Percentiles rank a stretch among this genome's conserved stretches.
Evolutionary conservation across 2,888 invertebrate genomes (phyloP).

Genomic region (Macaria notata): DNA sequence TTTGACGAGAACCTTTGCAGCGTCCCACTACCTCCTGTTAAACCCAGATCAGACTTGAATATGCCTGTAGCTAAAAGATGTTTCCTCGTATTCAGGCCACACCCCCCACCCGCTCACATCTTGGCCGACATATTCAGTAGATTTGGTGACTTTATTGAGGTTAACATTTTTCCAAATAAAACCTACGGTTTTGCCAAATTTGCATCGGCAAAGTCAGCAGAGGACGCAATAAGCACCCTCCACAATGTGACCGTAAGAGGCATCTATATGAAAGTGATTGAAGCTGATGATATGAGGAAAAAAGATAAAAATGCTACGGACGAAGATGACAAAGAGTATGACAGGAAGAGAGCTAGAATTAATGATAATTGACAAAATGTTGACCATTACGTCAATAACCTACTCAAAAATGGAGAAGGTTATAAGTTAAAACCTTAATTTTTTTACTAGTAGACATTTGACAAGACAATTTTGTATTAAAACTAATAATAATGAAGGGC

Average conservation of each 20-base stretch:
- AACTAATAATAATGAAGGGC: too few relatives aligned
- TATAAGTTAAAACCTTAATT: too few relatives aligned
- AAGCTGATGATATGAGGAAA: conserved; percentile 89
- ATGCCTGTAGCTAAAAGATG: conserved; percentile 85
- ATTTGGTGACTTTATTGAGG: conserved; percentile 95
- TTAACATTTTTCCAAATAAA: conserved; percentile 92
- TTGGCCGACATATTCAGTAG: conserved; percentile 94
- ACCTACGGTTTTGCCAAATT: conserved; percentile 97
- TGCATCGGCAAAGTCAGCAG: conserved; percentile 89
- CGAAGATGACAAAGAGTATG: conserved; percentile 47
- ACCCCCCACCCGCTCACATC: conserved; percentile 87
- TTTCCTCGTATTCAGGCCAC: conserved; percentile 85
- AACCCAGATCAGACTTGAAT: conserved; percentile 85
- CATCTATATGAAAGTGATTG: conserved; percentile 91
- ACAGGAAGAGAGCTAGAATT: conserved; percentile 58
- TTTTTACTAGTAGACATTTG: too few relatives aligned
- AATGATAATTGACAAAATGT: conserved; percentile 25
- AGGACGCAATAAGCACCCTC: conserved; percentile 86
- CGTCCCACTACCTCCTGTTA: conserved; percentile 87
- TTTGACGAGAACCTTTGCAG: conserved; percentile 75
- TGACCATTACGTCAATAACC: too few relatives aligned
- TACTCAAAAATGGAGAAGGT: too few relatives aligned
- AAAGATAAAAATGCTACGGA: conserved; percentile 50
- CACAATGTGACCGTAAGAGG: conserved; percentile 94
- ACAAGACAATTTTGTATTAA: too few relatives aligned